A percentile compares a stretch with the other conserved stretches of the same genome.
Evolutionary conservation across 2,797 vertebrate genomes (phyloP).

Genomic region (Enoplosus armatus): DNA sequence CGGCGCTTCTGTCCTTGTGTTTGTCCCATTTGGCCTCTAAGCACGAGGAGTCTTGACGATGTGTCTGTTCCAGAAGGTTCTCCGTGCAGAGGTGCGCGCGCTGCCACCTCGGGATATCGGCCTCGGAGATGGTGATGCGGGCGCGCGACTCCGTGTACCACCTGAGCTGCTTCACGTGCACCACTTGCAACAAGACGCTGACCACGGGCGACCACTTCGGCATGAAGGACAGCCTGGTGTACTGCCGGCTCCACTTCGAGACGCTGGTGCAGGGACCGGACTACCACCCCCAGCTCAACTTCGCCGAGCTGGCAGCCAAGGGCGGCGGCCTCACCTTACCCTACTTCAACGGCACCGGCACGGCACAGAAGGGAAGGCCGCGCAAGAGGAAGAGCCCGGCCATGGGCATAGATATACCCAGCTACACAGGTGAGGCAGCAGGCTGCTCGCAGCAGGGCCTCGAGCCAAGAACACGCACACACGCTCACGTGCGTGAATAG

Average conservation of each 20-base stretch:
- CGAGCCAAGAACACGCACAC: background rate
- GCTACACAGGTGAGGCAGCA: slow-evolving; percentile 92
- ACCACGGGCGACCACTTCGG: slow-evolving; percentile 98
- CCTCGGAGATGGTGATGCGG: slow-evolving; percentile 99
- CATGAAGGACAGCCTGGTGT: slow-evolving; percentile 99
- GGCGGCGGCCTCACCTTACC: slow-evolving; percentile 91
- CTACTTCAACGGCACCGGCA: slow-evolving; percentile 96
- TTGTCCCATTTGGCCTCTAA: background rate
- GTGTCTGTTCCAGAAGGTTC: slow-evolving; percentile 96
- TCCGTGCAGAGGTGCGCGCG: slow-evolving; percentile 99
- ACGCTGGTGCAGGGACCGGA: slow-evolving; percentile 93
- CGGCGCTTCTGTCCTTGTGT: background rate
- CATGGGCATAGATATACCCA: slow-evolving; percentile 95
- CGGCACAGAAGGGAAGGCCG: slow-evolving; percentile 96
- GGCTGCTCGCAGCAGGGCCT: background rate
- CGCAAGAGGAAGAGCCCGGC: slow-evolving; percentile 97
- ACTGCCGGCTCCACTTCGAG: slow-evolving; percentile 98
- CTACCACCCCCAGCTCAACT: slow-evolving; percentile 94
- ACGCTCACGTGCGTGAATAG: background rate
- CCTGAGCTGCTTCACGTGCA: slow-evolving; percentile 98
- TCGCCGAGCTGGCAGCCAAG: slow-evolving; percentile 96
- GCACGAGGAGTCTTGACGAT: slow-evolving; percentile 73
- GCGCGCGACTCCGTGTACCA: slow-evolving; percentile 99
- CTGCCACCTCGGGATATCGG: slow-evolving; percentile 99
- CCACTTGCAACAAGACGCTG: slow-evolving; percentile 98